Evolutionary conservation across 2,888 invertebrate genomes (phyloP).

Genomic region (Metopia argyrocephala): DNA sequence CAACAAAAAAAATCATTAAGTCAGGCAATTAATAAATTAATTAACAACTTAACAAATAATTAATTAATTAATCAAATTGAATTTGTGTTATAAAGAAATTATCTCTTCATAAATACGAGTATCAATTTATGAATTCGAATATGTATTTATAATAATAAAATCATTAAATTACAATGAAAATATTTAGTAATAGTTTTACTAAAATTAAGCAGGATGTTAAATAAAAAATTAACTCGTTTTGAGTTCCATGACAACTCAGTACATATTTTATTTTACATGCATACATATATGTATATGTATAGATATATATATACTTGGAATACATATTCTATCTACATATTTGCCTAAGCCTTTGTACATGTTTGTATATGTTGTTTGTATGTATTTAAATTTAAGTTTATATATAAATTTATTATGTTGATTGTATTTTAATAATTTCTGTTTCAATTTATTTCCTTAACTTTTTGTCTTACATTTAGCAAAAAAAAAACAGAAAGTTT

Average conservation of each 20-base stretch:
- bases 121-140: too few relatives aligned
- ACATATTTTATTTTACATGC: not conserved
- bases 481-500: not conserved
- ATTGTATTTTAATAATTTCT: too few relatives aligned
- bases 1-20: not conserved
- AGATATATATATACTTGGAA: too few relatives aligned
- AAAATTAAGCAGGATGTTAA: conserved; percentile 42
- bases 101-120: too few relatives aligned
- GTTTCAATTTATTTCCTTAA: too few relatives aligned
- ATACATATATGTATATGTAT: not conserved
- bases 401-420: too few relatives aligned
- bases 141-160: conserved; percentile 34
- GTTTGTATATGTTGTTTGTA: not conserved
- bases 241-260: not conserved
- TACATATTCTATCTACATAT: too few relatives aligned
- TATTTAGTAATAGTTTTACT: conserved; percentile 29
- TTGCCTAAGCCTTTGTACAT: not conserved
- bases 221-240: too few relatives aligned
- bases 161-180: not conserved
- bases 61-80: not conserved
- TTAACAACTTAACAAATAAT: conserved; percentile 37
- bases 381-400: not conserved
- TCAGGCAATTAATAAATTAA: conserved; percentile 33
- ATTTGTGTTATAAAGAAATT: too few relatives aligned
- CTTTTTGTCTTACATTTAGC: too few relatives aligned